A percentile compares a stretch with the other conserved stretches of the same genome.
These are phyloP conservation scores for Aromia moschata DNA, from an alignment of 2,888 invertebrate genomes.

Conservation along the genomic window DNA sequence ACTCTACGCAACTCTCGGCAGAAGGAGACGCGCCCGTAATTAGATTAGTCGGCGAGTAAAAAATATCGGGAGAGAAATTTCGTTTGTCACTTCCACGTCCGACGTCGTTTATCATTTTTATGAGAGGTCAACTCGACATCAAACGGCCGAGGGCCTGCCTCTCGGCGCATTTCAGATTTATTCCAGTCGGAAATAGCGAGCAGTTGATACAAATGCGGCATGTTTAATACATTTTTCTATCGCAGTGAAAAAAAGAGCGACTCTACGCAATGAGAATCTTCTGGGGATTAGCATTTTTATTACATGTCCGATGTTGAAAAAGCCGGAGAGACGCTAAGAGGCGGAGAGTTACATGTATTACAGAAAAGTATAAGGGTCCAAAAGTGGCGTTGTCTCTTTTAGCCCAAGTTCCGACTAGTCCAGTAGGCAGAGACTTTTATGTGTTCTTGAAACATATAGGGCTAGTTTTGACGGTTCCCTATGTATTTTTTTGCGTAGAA, in stretches of 20 bases:
- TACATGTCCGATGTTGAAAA: no score
- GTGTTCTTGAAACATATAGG: no score
- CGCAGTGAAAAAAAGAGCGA: not conserved
- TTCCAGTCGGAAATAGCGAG: not conserved
- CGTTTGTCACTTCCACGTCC: constrained; percentile 1
- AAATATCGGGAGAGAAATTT: not conserved
- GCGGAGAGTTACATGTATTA: no score
- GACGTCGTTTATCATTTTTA: not conserved
- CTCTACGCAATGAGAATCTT: no score
- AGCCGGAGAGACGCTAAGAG: no score
- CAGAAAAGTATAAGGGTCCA: no score
- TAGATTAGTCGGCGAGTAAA: not conserved
- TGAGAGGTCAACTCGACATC: not conserved
- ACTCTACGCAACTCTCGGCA: not conserved
- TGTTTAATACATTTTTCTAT: not conserved
- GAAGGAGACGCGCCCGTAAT: not conserved
- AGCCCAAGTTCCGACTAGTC: no score
- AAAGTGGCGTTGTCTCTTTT: no score
- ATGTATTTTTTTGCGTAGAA: no score
- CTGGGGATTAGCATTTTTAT: no score
- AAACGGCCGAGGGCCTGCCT: not conserved
- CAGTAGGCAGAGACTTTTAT: no score
- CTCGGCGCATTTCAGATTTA: not conserved
- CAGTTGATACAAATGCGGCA: not conserved
- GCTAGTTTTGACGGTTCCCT: no score